These are phyloP conservation scores for Ectobius pallidus DNA, from an alignment of 2,888 invertebrate genomes.

Conservation along the genomic window DNA sequence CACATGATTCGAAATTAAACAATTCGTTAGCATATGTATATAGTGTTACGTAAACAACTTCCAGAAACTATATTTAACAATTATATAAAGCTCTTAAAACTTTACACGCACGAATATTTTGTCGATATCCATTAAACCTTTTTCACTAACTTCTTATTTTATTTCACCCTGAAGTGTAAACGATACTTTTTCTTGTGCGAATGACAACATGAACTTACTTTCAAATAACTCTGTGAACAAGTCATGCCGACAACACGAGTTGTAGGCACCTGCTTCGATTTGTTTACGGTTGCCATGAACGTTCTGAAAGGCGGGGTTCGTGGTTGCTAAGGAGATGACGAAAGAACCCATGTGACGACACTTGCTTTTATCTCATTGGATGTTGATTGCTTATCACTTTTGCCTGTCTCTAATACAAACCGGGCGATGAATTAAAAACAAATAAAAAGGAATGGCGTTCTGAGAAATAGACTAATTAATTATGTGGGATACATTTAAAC, in stretches of 20 bases:
- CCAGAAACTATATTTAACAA: neutral
- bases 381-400: neutral
- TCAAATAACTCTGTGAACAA: neutral
- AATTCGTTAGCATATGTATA: neutral
- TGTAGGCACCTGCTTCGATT: slow-evolving; percentile 1
- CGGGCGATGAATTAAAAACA: neutral
- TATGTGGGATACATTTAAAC: too few species aligned
- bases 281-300: slow-evolving; percentile 26
- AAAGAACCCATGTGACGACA: neutral
- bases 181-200: neutral
- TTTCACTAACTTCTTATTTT: neutral
- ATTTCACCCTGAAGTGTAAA: neutral
- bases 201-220: neutral
- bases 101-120: neutral
- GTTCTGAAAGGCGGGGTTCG: neutral
- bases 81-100: neutral
- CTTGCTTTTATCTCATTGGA: neutral
- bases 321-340: slow-evolving; percentile 10
- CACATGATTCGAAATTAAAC: neutral
- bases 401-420: neutral
- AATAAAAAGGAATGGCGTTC: too few species aligned
- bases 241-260: neutral
- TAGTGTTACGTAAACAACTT: neutral
- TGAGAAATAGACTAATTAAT: too few species aligned
- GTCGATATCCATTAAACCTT: neutral